phyloP scores from a whole-genome alignment of 2,888 invertebrate species.

The Drosophila pseudotakahashii region DNA sequence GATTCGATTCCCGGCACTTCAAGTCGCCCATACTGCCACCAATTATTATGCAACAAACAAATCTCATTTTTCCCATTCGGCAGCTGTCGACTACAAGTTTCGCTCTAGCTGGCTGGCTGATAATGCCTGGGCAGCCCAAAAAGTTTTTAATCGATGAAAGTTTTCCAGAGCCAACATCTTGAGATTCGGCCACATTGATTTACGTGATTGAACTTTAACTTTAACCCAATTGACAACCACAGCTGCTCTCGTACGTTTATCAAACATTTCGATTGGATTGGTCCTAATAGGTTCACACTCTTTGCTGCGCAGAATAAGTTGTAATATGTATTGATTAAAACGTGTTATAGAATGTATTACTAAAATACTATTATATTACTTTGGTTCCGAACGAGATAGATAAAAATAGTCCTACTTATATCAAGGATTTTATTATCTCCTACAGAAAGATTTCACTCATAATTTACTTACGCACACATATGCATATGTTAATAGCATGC shows the following conservation, averaged over 20 bases:
- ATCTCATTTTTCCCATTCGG: conserved; percentile 58
- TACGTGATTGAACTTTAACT: conserved; percentile 69
- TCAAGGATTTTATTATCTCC: background rate
- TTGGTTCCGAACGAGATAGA: background rate
- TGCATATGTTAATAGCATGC: conserved; percentile 35
- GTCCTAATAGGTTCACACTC: conserved; percentile 22
- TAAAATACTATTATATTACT: no score
- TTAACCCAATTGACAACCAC: conserved; percentile 69
- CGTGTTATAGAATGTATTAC: no score
- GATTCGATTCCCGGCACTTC: conserved; percentile 55
- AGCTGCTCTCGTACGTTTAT: conserved; percentile 31
- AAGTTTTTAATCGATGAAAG: conserved; percentile 77
- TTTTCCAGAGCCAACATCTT: conserved; percentile 46
- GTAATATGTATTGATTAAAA: background rate
- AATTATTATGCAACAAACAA: conserved; percentile 71
- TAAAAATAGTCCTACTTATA: background rate
- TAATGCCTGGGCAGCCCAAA: conserved; percentile 57
- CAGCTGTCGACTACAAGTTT: conserved; percentile 41
- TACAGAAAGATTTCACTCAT: conserved; percentile 15
- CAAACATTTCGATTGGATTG: conserved; percentile 54
- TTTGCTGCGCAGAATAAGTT: background rate
- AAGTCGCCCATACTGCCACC: conserved; percentile 37
- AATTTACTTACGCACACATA: conserved; percentile 32
- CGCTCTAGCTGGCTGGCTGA: conserved; percentile 44
- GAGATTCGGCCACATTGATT: conserved; percentile 24